Evolutionary conservation across 53 echinoderm and acorn worm species (phyloP), one percentile per base, ranked within the genome.

Genomic region (Hippasteria phrygiana): DNA sequence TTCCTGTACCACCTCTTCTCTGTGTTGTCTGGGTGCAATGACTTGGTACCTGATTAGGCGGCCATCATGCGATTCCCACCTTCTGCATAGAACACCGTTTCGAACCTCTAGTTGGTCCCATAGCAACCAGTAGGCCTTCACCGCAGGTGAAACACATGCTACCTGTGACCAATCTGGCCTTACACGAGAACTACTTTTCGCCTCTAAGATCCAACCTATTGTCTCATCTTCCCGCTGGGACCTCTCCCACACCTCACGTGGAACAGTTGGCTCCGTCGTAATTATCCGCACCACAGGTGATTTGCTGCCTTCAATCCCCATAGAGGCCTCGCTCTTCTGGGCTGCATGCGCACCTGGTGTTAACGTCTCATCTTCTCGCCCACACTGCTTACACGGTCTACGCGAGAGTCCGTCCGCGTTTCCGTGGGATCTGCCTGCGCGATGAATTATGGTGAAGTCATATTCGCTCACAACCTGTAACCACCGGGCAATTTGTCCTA

Each of bases 21-120:
- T 12, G 36, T 33, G 63, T 22, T 36, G 2, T 27, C 20, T 42
- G 20, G 88, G 75, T 34, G 76, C 35, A 34, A 88, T 37, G 6
- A 88, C 62, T 42, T 59, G 62, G 41, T 75, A 35, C 59, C n/a
- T 55, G 9, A 73, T 38, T 12, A 38, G 9, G 6, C 18, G 47
- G 28, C 87, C 87, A 54, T 71, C 87, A 35, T 74, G 62, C 5
- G 88, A 88, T 34, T 88, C 88, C 88, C 88, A 88, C n/a, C 74
- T 55, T 27, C 51, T 54, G 26, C 63, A 75, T 17, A 88, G 37
- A 27, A 88, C 18, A 28, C 76, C 88, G 6, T 62, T 29, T 36
- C n/a, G 29, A 4, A 89, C 35, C n/a, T 78, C 78, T 7, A 89
- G 28, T 22, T 78, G 78, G 22, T 80, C 55, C 78, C 79, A 89